These are phyloP conservation scores for Zoanthus solanderi DNA, from an alignment of 92 coral and sea anemone genomes.

Conservation along the genomic window DNA sequence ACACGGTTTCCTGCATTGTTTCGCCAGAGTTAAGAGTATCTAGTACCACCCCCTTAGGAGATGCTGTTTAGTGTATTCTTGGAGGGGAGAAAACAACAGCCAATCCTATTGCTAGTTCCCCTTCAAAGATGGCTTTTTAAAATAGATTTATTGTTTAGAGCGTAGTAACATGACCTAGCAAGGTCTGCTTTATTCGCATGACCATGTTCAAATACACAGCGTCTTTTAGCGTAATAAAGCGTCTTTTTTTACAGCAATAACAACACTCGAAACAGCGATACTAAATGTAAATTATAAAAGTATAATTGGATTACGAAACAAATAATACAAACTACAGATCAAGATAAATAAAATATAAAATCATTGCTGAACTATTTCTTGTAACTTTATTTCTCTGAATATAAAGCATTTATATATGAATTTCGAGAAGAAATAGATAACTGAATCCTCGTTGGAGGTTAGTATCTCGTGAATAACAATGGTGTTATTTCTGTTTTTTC, in stretches of 20 bases:
- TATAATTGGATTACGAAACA: not conserved
- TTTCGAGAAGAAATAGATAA: slow-evolving; percentile 17
- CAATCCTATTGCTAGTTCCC: no score
- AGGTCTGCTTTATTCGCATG: not conserved
- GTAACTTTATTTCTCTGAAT: slow-evolving; percentile 11
- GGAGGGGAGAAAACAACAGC: no score
- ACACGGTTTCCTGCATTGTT: no score
- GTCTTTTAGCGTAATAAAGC: not conserved
- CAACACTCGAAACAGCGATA: not conserved
- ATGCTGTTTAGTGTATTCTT: no score
- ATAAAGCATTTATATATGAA: slow-evolving; percentile 13
- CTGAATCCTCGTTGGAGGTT: slow-evolving; percentile 15
- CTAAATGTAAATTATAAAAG: not conserved
- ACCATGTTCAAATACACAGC: not conserved
- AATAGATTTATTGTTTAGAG: no score
- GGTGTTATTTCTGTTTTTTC: not conserved
- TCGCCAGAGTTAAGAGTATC: no score
- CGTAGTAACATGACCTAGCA: no score
- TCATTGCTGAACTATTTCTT: slow-evolving; percentile 20
- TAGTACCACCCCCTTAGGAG: no score
- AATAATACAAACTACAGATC: not conserved
- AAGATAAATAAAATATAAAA: not conserved
- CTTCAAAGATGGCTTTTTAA: no score
- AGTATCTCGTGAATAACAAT: not conserved
- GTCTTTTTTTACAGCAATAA: not conserved